Percentiles rank a stretch among this genome's conserved stretches.
Evolutionary conservation across 2,888 invertebrate genomes (phyloP).

Genomic region (Amaurobius ferox): DNA sequence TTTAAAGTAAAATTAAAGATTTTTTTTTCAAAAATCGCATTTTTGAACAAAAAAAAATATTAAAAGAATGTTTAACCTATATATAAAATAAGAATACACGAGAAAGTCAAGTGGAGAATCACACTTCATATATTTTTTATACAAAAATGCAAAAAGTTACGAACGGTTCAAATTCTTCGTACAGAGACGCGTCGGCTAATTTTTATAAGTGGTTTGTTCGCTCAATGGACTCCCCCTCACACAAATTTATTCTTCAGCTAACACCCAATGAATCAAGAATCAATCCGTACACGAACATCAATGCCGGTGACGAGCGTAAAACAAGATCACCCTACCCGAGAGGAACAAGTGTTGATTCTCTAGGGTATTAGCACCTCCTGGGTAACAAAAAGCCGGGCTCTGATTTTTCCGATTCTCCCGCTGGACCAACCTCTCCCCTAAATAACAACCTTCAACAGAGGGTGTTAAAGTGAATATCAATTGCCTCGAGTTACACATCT

Average conservation of each 20-base stretch:
- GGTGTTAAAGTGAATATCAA: conserved; percentile 1
- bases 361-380: conserved; percentile 25
- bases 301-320: conserved; percentile 5
- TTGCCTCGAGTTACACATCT: neutral
- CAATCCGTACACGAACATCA: neutral
- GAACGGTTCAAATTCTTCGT: no score
- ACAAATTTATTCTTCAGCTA: conserved; percentile 1
- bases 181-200: no score
- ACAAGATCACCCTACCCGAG: conserved; percentile 7
- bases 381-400: neutral
- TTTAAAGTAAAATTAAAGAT: no score
- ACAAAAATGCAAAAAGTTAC: no score
- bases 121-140: no score
- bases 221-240: neutral
- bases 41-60: no score
- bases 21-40: no score
- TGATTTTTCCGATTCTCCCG: neutral
- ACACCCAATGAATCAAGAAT: conserved; percentile 15
- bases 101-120: no score
- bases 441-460: neutral
- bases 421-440: neutral
- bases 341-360: conserved; percentile 25
- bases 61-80: no score
- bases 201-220: no score
- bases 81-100: no score